A percentile compares a stretch with the other conserved stretches of the same genome.
phyloP scores from a whole-genome alignment of 30 jellyfish, hydroid and myxozoan genomes.

The Sanderia malayensis region DNA sequence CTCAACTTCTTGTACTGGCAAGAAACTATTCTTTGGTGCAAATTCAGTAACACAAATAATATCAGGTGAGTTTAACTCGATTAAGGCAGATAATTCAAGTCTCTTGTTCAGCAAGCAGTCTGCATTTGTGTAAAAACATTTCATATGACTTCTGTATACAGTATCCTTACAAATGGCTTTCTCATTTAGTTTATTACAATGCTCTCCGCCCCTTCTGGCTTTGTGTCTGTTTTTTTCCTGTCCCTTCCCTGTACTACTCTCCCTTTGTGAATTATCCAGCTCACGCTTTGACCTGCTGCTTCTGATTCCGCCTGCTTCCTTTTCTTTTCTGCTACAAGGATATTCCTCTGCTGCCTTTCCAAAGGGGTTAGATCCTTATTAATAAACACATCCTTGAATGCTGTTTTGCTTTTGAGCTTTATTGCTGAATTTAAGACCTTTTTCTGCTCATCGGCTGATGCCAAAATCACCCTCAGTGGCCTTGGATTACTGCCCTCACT shows the following conservation, averaged over 20 bases:
- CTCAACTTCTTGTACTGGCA: constrained; percentile 33
- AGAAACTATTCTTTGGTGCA: constrained; percentile 29
- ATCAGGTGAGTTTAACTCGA: constrained; percentile 20
- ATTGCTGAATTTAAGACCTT: constrained; percentile 17
- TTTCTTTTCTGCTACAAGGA: constrained; percentile 20
- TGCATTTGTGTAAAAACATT: constrained; percentile 34
- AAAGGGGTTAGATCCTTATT: constrained; percentile 13
- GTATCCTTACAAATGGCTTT: constrained; percentile 19
- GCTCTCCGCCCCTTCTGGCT: constrained; percentile 14
- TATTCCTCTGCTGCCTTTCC: constrained; percentile 14
- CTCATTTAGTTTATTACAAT: constrained; percentile 13
- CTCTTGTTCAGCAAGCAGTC: constrained; percentile 35
- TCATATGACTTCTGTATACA: constrained; percentile 15
- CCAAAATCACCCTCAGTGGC: constrained; percentile 33
- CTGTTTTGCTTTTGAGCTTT: constrained; percentile 26
- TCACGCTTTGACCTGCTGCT: constrained; percentile 36
- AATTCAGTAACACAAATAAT: constrained; percentile 24
- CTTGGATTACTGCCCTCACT: constrained; percentile 12
- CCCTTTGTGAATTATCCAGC: constrained; percentile 31
- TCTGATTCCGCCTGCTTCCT: constrained; percentile 34
- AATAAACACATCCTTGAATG: constrained; percentile 12
- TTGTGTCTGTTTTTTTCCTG: constrained; percentile 10
- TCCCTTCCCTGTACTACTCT: constrained; percentile 32
- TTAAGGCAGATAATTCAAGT: constrained; percentile 16
- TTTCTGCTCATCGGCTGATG: constrained; percentile 31